These are phyloP conservation scores for Odocoileus hemionus DNA, from an alignment of 2,113 vertebrate species.

Conservation along the genomic window DNA sequence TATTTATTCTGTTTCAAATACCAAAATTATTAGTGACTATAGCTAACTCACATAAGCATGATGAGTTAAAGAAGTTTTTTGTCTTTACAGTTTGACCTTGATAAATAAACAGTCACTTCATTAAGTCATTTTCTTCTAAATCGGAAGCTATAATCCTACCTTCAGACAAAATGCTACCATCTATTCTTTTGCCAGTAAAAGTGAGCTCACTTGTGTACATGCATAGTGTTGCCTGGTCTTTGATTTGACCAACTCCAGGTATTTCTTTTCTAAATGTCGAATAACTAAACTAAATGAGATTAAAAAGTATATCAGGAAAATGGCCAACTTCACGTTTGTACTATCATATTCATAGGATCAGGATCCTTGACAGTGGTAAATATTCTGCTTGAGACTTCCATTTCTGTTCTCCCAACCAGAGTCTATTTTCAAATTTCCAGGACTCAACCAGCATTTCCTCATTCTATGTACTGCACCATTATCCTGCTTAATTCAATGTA, in stretches of 20 bases:
- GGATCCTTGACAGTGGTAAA: not conserved
- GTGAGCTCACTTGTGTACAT: not conserved
- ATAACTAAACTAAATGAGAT: not conserved
- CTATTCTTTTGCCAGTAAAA: not conserved
- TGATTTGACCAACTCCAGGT: not conserved
- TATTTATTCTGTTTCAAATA: not conserved
- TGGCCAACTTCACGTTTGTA: not conserved
- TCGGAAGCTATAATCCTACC: not conserved
- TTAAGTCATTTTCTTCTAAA: not conserved
- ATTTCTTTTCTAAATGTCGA: not conserved
- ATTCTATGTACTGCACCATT: not conserved
- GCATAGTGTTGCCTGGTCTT: not conserved
- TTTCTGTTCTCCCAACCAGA: slow-evolving; percentile 12
- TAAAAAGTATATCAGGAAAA: not conserved
- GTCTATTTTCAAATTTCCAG: slow-evolving; percentile 36
- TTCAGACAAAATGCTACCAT: not conserved
- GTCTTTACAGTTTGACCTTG: not conserved
- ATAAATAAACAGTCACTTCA: not conserved
- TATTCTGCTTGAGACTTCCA: not conserved
- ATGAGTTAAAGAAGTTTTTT: not conserved
- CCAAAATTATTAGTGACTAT: not conserved
- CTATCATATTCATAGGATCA: not conserved
- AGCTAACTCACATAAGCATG: not conserved
- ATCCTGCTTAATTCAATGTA: slow-evolving; percentile 53
- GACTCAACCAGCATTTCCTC: slow-evolving; percentile 20